Percentiles rank a stretch among this genome's conserved stretches.
These are phyloP conservation scores for Euproctis similis DNA, from an alignment of 2,888 invertebrate genomes.

Conservation along the genomic window DNA sequence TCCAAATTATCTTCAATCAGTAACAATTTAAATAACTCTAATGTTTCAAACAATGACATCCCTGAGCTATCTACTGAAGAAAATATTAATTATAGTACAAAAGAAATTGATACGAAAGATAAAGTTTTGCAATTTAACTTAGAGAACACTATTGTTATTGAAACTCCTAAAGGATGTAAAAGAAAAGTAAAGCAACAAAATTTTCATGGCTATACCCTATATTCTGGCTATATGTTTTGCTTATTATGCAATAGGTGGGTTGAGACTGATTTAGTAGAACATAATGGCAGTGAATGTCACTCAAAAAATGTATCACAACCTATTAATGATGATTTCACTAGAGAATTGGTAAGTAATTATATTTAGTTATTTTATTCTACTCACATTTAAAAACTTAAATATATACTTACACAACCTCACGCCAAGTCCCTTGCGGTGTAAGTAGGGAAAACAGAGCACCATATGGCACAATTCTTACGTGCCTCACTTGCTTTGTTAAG, in stretches of 20 bases:
- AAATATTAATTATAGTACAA: neutral
- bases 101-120: neutral
- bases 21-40: too few species aligned
- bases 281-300: neutral
- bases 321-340: slow-evolving; percentile 2
- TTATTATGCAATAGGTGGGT: neutral
- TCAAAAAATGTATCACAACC: slow-evolving; percentile 1
- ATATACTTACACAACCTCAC: too few species aligned
- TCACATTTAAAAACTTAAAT: too few species aligned
- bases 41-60: neutral
- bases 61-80: neutral
- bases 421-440: too few species aligned
- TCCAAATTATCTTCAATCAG: too few species aligned
- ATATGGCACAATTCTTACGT: too few species aligned
- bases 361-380: too few species aligned
- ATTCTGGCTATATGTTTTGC: neutral
- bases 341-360: slow-evolving; percentile 2
- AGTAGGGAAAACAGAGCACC: too few species aligned
- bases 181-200: neutral
- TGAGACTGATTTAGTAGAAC: neutral
- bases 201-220: neutral
- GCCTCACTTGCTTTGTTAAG: too few species aligned
- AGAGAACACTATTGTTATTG: neutral
- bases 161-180: slow-evolving; percentile 3
- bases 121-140: neutral